phyloP scores from a whole-genome alignment of 2,113 vertebrate species.

The Eclectus roratus region DNA sequence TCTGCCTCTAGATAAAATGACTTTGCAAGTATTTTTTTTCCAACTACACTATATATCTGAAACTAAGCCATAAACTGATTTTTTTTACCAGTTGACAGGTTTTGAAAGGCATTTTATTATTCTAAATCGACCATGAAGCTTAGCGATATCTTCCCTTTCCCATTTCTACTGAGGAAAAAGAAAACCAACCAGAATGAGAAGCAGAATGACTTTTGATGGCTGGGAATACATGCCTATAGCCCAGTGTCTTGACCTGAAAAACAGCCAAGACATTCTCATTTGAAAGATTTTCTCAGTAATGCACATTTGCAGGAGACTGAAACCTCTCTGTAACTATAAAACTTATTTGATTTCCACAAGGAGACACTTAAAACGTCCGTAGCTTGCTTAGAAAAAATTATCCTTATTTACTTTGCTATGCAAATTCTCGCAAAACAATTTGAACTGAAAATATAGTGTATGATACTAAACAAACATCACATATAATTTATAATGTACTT shows the following conservation, averaged over 20 bases:
- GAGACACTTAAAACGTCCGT: background rate
- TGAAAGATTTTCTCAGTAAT: background rate
- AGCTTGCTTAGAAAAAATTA: background rate
- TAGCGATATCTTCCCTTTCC: slow-evolving; percentile 39
- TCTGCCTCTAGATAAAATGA: slow-evolving; percentile 32
- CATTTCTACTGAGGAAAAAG: background rate
- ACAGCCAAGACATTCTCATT: background rate
- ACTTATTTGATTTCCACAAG: background rate
- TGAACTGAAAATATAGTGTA: background rate
- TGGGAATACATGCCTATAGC: background rate
- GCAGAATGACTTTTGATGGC: slow-evolving; percentile 50
- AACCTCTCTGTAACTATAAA: background rate
- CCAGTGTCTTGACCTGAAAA: background rate
- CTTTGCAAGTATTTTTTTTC: background rate
- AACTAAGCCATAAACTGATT: slow-evolving; percentile 47
- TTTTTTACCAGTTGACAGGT: slow-evolving; percentile 35
- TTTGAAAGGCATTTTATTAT: slow-evolving; percentile 66
- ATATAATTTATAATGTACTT: background rate
- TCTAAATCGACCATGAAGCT: slow-evolving; percentile 68
- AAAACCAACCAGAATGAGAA: background rate
- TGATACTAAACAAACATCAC: background rate
- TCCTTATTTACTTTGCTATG: background rate
- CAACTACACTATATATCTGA: slow-evolving; percentile 37
- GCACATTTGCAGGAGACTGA: background rate
- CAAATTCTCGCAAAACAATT: background rate